Conservation (phyloP, 2,888 invertebrate species). For the Polietes domitor region DNA sequence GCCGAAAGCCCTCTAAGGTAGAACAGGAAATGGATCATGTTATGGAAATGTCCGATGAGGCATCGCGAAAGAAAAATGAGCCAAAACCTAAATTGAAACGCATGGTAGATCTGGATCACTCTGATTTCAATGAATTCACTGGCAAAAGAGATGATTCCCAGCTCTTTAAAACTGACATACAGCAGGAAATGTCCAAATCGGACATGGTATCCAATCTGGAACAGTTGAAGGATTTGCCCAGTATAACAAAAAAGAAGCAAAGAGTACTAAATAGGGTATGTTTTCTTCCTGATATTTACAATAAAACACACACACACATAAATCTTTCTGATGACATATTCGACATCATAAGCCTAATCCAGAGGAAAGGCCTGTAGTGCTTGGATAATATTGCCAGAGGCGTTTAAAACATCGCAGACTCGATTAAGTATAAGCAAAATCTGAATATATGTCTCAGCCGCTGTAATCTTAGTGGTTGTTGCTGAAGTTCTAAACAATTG, state of each 20-base stretch:
- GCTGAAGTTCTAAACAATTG: constrained; percentile 70
- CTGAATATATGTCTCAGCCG: constrained; percentile 75
- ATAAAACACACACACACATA: background rate
- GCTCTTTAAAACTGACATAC: constrained; percentile 68
- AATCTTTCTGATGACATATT: constrained; percentile 78
- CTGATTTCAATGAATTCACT: constrained; percentile 69
- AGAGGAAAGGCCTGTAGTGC: constrained; percentile 67
- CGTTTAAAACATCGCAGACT: constrained; percentile 72
- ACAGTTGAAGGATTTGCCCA: constrained; percentile 80
- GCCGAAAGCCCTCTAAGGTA: constrained; percentile 57
- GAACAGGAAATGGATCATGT: constrained; percentile 69
- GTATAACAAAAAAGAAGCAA: constrained; percentile 81
- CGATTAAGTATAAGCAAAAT: constrained; percentile 63
- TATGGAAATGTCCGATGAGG: constrained; percentile 69
- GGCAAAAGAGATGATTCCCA: constrained; percentile 68
- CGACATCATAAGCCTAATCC: constrained; percentile 78
- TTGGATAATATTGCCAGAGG: constrained; percentile 71
- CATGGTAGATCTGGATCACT: constrained; percentile 67
- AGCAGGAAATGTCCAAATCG: constrained; percentile 70
- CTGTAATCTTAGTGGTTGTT: constrained; percentile 80
- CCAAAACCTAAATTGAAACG: constrained; percentile 53
- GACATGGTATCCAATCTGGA: constrained; percentile 82
- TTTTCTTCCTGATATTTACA: background rate
- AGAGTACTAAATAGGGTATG: constrained; percentile 79
- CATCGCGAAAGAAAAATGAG: constrained; percentile 65